Conservation (phyloP, 2,113 vertebrate species). For the Pelmatolapia mariae region DNA sequence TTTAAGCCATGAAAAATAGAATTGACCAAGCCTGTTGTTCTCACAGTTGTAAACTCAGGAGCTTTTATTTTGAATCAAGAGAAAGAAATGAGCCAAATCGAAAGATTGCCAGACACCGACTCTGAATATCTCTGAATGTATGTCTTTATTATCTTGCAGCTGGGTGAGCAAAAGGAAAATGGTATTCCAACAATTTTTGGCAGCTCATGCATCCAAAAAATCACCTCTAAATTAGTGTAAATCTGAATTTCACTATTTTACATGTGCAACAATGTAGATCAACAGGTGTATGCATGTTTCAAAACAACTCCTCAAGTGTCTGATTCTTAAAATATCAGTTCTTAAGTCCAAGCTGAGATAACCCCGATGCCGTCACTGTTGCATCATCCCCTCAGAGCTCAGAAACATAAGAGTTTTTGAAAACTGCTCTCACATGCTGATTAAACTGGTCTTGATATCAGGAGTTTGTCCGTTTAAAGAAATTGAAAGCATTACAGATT, state of each 20-base stretch:
- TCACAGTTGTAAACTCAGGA: background rate
- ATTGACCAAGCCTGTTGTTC: background rate
- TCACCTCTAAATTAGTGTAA: background rate
- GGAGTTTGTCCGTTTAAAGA: background rate
- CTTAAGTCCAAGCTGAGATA: background rate
- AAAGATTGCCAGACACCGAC: background rate
- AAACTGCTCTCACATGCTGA: background rate
- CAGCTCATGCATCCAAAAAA: background rate
- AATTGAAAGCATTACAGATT: background rate
- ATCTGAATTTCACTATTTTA: background rate
- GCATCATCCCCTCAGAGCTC: background rate
- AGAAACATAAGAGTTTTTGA: background rate
- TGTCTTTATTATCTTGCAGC: background rate
- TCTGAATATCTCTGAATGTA: background rate
- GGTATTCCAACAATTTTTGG: accelerated
- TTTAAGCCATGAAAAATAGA: background rate
- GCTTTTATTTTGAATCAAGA: background rate
- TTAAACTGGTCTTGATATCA: background rate
- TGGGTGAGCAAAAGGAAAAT: background rate
- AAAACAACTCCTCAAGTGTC: background rate
- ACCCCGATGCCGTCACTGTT: accelerated
- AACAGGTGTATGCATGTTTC: background rate
- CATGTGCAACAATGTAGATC: background rate
- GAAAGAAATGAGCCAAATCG: background rate
- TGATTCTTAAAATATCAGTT: background rate